phyloP scores from a whole-genome alignment of 2,888 invertebrate species.

The Caenorhabditis becei region DNA sequence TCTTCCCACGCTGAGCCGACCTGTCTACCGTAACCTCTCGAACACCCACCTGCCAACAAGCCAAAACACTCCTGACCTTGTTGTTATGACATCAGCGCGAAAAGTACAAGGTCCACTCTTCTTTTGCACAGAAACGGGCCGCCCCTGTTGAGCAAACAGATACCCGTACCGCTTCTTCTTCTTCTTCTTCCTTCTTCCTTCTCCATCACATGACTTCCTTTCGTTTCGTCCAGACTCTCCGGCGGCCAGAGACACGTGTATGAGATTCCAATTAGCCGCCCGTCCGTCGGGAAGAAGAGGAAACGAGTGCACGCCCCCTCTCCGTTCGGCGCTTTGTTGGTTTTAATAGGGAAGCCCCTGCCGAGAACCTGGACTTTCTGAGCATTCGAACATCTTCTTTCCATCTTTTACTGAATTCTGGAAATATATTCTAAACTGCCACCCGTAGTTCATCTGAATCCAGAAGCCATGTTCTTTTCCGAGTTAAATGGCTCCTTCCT shows the following conservation, averaged over 20 bases:
- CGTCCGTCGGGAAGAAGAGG: slow-evolving; percentile 13
- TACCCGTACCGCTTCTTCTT: slow-evolving; percentile 23
- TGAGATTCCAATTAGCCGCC: slow-evolving; percentile 26
- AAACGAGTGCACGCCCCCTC: neutral
- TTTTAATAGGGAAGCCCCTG: too few relatives aligned
- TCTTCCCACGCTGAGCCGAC: neutral
- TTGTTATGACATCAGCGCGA: slow-evolving; percentile 25
- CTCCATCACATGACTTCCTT: slow-evolving; percentile 15
- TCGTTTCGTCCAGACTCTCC: neutral
- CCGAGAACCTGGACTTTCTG: too few relatives aligned
- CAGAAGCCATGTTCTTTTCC: too few relatives aligned
- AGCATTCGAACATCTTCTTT: too few relatives aligned
- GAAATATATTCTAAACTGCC: too few relatives aligned
- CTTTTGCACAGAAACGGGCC: slow-evolving; percentile 8
- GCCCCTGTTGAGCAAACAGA: slow-evolving; percentile 35
- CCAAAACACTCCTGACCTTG: slow-evolving; percentile 16
- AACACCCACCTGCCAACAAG: neutral
- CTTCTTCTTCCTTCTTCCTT: slow-evolving; percentile 8
- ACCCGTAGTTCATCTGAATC: too few relatives aligned
- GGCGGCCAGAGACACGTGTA: neutral
- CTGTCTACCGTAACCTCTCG: neutral
- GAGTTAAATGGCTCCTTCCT: too few relatives aligned
- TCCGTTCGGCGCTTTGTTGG: neutral
- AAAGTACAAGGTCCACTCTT: slow-evolving; percentile 47
- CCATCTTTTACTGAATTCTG: too few relatives aligned